Base-by-base conservation (phyloP, 2,888 invertebrate species). In the Sinopyrophorus schimmeli region DNA sequence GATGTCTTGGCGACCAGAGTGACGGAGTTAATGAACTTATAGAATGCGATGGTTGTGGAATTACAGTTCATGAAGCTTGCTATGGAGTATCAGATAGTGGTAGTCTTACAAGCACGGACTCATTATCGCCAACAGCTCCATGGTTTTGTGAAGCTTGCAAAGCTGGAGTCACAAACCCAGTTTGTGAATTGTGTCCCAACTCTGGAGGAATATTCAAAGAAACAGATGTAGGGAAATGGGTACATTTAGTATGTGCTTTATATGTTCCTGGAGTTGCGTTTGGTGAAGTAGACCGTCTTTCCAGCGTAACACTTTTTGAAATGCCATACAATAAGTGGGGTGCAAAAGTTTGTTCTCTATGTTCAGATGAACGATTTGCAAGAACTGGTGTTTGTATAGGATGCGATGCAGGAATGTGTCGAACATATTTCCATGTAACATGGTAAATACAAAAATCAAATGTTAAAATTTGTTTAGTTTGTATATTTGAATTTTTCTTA, bases 101-200 rank as follows among this genome's bases (percentile, higher is more conserved):
- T 24, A 94, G 92, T 74, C 84, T 92, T 54, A 90, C 92, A 3
- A 95, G 95, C 67, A 92, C 94, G 15, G 90, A 91, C 55, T 96
- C 96, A 7, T 87, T 94, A 0, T 92, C 93, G 41, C 93, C 95
- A 16, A 97, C 96, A 0, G 97, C 98, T 57, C 97, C 97, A 0
- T 99, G 99, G 99, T 99, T 99, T 74, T 99, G 99, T 77, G 98
- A 99, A 72, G 92, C 97, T 3, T 99, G 99, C 68, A 88, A 91
- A 63, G 94, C 94, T 11, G 93, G 92, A 0, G 86, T 91, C 7
- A 82, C 80, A 7, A 87, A 89, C 70, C 96, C 96, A 0, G 83
- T 82, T 21, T 99, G 99, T 72, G 97, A 98, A 75, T 77, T 99
- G 9, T 99, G 99, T 69, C 98, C 98, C 0, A 95, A 93, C 70